Conservation (phyloP, 1,140 invertebrate genomes). For the Rhagoletis pomonella region DNA sequence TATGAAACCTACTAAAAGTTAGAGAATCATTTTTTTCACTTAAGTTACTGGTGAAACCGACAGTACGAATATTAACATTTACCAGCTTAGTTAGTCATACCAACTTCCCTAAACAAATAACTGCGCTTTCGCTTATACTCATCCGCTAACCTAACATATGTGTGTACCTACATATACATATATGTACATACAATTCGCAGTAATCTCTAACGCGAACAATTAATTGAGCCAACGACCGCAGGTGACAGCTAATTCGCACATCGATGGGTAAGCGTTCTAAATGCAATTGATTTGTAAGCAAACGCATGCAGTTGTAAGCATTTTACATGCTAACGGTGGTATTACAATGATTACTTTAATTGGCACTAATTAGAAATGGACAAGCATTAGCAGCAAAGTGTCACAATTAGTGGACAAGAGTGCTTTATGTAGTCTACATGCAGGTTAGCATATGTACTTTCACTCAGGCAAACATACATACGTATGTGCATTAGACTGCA, state of each 20-base stretch:
- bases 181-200: neutral
- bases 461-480: too few relatives aligned
- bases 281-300: neutral
- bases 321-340: too few relatives aligned
- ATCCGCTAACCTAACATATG: neutral
- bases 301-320: neutral
- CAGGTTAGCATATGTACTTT: too few relatives aligned
- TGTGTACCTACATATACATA: neutral
- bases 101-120: neutral
- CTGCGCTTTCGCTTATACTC: neutral
- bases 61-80: too few relatives aligned
- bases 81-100: too few relatives aligned
- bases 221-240: constrained; percentile 24
- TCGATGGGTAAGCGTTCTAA: neutral
- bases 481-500: too few relatives aligned
- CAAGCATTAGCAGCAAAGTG: constrained; percentile 27
- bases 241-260: constrained; percentile 9
- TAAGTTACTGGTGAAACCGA: too few relatives aligned
- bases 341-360: constrained; percentile 46
- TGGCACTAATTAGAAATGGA: constrained; percentile 8
- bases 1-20: too few relatives aligned
- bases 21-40: too few relatives aligned
- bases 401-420: neutral
- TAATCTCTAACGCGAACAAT: neutral
- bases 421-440: neutral